Evolutionary conservation across 2,113 vertebrate genomes (phyloP).

Genomic region (Protobothrops flavoviridis): DNA sequence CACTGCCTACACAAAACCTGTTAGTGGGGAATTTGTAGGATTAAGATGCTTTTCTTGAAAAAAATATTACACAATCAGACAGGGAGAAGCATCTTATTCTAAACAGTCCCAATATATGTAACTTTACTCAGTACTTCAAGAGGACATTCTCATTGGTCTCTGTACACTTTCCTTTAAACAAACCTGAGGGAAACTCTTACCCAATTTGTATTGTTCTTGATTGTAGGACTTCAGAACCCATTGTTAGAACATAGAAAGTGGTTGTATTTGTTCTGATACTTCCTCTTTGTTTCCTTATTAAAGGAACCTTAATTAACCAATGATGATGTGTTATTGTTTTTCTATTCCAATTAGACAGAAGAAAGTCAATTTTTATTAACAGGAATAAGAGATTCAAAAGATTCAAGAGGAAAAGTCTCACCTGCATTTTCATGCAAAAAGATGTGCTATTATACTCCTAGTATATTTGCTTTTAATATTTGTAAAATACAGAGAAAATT

Average conservation of each 20-base stretch:
- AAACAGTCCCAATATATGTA: not conserved
- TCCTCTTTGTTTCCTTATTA: not conserved
- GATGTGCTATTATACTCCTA: not conserved
- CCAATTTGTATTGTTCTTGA: not conserved
- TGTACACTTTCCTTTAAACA: not conserved
- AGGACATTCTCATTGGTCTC: not conserved
- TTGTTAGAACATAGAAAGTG: not conserved
- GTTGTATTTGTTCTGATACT: not conserved
- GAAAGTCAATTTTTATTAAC: not conserved
- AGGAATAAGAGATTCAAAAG: not conserved
- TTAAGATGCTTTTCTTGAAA: not conserved
- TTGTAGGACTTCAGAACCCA: not conserved
- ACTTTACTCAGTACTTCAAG: not conserved
- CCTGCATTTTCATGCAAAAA: not conserved
- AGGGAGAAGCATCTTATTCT: not conserved
- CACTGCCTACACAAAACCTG: not conserved
- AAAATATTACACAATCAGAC: not conserved
- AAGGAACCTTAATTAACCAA: not conserved
- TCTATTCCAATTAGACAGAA: not conserved
- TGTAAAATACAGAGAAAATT: not conserved
- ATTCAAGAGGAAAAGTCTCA: not conserved
- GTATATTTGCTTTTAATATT: not conserved
- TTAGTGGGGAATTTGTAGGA: not conserved
- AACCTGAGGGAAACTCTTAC: not conserved
- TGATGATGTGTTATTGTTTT: not conserved